Base-by-base conservation (phyloP, 2,113 vertebrate genomes). In the Cacatua alba region DNA sequence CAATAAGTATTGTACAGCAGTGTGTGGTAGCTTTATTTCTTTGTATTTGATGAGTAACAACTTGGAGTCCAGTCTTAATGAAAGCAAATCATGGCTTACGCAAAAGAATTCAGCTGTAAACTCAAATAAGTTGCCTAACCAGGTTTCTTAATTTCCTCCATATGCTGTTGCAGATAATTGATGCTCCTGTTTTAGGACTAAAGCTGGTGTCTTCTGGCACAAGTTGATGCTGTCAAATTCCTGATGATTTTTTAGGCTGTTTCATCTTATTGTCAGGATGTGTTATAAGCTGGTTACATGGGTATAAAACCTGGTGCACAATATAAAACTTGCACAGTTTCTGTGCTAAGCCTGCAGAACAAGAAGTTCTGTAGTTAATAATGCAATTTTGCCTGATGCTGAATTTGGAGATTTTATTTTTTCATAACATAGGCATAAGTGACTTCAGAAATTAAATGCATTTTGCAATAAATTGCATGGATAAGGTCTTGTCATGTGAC, bases 101-200 rank as follows among this genome's bases (percentile, higher is more conserved):
- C n/a, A 86, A 90, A 96, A 92, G 14, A 92, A 72, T 39, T 92
- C 52, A 44, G 60, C 63, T 94, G 76, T 88, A 82, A 94, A 88
- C 44, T 68, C 81, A 65, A 71, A 69, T n/a, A 55, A 86, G 71
- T 91, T 82, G 31, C 41, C 72, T 72, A 63, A 65, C 57, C n/a
- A 85, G 17, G 13, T 35, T 93, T 93, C 39, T 63, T 74, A 52
- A 86, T 92, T 93, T 86, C 26, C 37, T 37, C 20, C 52, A 23
- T 93, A 35, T 64, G 33, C 57, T 82, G 12, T 89, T 95, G 95
- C 37, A 82, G 41, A 64, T 71, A 88, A 82, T 80, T 78, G 46
- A 59, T 81, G 33, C 13, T 80, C 8, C 35, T 86, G 26, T 52
- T 85, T 86, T 81, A 86, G 91, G 75, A 63, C 33, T 41, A 48